Conservation (phyloP, 2,113 vertebrate genomes). For the Gobio gobio region DNA sequence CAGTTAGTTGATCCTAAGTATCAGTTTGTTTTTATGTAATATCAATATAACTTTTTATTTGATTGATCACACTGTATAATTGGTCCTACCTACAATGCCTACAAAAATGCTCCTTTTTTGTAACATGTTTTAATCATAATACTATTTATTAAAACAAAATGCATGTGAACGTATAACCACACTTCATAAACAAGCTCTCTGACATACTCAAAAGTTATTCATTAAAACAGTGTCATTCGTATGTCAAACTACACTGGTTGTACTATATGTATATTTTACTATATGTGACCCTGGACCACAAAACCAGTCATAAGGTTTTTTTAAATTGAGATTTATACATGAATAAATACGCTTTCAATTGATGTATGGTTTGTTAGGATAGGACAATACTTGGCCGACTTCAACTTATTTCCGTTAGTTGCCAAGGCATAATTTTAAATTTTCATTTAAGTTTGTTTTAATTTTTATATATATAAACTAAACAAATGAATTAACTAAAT, state of each 20-base stretch:
- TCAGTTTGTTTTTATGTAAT: neutral
- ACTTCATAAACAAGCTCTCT: neutral
- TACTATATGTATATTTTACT: neutral
- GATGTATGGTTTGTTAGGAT: too few relatives aligned
- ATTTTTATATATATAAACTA: too few relatives aligned
- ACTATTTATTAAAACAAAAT: neutral
- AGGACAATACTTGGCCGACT: too few relatives aligned
- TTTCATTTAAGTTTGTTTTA: too few relatives aligned
- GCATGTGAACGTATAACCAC: neutral
- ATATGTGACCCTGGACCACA: too few relatives aligned
- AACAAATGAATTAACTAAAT: too few relatives aligned
- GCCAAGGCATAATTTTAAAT: too few relatives aligned
- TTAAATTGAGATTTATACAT: too few relatives aligned
- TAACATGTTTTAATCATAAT: neutral
- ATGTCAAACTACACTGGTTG: neutral
- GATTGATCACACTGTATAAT: neutral
- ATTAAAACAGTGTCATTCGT: neutral
- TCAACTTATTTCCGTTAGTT: too few relatives aligned
- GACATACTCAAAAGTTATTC: neutral
- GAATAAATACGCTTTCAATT: too few relatives aligned
- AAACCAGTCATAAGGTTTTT: too few relatives aligned
- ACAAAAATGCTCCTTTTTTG: neutral
- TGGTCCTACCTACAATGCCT: neutral
- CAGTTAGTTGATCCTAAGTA: too few relatives aligned
- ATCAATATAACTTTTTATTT: neutral